Conservation (phyloP, 1,140 invertebrate genomes). For the Antheraea pernyi region DNA sequence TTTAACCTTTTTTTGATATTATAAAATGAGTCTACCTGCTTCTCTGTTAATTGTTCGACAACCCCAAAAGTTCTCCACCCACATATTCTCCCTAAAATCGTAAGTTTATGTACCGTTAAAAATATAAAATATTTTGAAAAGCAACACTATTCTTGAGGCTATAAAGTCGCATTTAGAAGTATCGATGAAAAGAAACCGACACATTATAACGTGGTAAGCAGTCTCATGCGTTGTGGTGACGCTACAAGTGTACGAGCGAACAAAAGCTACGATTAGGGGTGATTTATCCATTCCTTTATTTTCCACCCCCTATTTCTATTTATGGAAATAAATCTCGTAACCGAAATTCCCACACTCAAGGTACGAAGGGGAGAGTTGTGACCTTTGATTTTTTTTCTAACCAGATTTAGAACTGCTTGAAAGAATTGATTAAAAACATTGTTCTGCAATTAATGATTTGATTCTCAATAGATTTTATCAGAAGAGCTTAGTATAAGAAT, state of each 20-base stretch:
- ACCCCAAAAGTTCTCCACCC: constrained; percentile 63
- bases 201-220: constrained; percentile 22
- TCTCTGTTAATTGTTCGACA: constrained; percentile 67
- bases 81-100: constrained; percentile 26
- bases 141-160: neutral
- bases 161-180: constrained; percentile 21
- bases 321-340: constrained; percentile 50
- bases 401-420: too few species aligned
- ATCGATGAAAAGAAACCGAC: constrained; percentile 8
- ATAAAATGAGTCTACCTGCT: constrained; percentile 67
- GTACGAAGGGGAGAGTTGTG: constrained; percentile 25
- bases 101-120: constrained; percentile 6
- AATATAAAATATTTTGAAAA: neutral
- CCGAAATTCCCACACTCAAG: constrained; percentile 69
- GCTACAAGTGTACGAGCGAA: constrained; percentile 67
- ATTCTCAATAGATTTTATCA: too few species aligned
- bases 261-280: constrained; percentile 69
- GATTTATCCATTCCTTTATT: constrained; percentile 73
- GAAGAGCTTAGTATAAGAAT: too few species aligned
- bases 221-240: constrained; percentile 46
- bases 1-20: constrained; percentile 44
- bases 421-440: too few species aligned
- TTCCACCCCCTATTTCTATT: constrained; percentile 60
- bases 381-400: neutral
- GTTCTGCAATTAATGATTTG: too few species aligned